Base-by-base conservation (phyloP, 2,888 invertebrate genomes). In the Gastracanthus pulcherrimus region DNA sequence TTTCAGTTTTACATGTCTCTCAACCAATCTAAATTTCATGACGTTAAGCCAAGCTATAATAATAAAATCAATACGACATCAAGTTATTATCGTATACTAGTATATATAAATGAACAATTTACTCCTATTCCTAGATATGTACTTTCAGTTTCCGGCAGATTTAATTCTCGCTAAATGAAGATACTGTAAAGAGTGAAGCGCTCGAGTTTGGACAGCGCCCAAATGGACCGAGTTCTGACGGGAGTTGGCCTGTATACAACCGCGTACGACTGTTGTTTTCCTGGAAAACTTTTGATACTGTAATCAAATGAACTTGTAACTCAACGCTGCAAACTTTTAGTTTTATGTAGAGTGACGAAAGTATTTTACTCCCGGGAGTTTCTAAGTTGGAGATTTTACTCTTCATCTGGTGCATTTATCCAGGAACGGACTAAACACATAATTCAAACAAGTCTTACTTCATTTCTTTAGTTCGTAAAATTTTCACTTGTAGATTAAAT, bases 221-320 rank as follows among this genome's bases (percentile, higher is more conserved):
- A 80, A 80, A 67, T 19, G 70, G 13, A 51, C 55, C 26, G 55
- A 76, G 48, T 64, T 75, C 34, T 13, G 31, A 62, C 31, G 62
- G 11, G 11, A 23, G 70, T 80, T 80, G 69, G 64, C 75, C 62
- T 55, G 58, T 36, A 31, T 69, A 62, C 36, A 71, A 48, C 55
- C 19, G 23, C 13, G 19, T 51, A 26, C 75, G 60, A 67, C 41
- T 58, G 41, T 76, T 79, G 69, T 69, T 76, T 75, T 75, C 69
- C 3, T 1, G 23, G 1, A 23, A 76, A 75, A 64, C 67, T 75
- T 76, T 45, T 67, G 69, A 62, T 70, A 26, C 55, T 48, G 60
- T 60, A 80, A 80, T 80, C 29, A 74, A 75, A 62, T 41, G 48
- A 58, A 69, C 60, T 41, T 66, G 72, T 72, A 79, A 64, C 34